Conservation (phyloP, 30 jellyfish, hydroid and myxozoan genomes). For the Phacellophora camtschatica region DNA sequence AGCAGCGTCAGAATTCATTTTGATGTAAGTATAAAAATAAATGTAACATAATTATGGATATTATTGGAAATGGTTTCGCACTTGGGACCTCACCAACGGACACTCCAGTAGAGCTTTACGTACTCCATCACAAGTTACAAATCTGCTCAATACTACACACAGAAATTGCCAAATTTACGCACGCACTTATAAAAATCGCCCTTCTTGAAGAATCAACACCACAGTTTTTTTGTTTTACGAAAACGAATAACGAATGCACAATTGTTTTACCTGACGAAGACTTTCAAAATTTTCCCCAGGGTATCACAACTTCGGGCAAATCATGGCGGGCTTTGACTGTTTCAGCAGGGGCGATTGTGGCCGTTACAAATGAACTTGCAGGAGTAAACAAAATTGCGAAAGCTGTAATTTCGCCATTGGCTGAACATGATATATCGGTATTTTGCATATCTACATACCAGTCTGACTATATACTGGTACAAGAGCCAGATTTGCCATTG, state of each 20-base stretch:
- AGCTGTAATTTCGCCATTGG: constrained; percentile 92
- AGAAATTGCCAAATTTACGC: constrained; percentile 26
- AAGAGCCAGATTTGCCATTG: constrained; percentile 54
- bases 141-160: constrained; percentile 45
- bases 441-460: constrained; percentile 96
- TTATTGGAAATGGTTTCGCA: not conserved
- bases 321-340: constrained; percentile 93
- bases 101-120: constrained; percentile 62
- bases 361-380: constrained; percentile 50
- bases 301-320: constrained; percentile 57
- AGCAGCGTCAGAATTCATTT: not conserved
- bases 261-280: constrained; percentile 42
- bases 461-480: constrained; percentile 94
- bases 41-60: constrained; percentile 12
- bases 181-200: constrained; percentile 38
- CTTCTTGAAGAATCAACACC: constrained; percentile 48
- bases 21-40: too few species aligned
- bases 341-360: constrained; percentile 98
- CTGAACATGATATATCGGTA: constrained; percentile 90
- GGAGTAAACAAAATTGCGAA: constrained; percentile 96
- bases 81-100: constrained; percentile 90
- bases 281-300: constrained; percentile 1
- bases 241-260: constrained; percentile 36
- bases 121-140: constrained; percentile 51
- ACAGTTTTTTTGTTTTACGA: constrained; percentile 56